These are phyloP conservation scores for Perdita meconis DNA, from an alignment of 2,888 invertebrate genomes.

Conservation along the genomic window DNA sequence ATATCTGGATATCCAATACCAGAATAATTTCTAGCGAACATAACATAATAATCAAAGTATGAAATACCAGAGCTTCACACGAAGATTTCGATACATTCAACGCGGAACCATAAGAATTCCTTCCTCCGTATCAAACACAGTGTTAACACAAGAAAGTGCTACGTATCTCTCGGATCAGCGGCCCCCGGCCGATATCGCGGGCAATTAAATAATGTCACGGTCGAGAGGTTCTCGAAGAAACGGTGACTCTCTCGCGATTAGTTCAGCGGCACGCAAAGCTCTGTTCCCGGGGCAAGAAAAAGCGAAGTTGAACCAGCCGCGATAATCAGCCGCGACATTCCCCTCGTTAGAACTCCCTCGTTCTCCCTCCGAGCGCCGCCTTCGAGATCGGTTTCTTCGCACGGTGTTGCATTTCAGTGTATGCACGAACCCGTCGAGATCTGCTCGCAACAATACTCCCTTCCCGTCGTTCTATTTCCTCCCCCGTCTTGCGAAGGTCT, in stretches of 20 bases:
- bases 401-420: conserved; percentile 40
- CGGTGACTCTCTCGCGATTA: neutral
- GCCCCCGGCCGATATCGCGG: neutral
- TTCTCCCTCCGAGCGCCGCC: neutral
- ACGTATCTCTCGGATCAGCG: neutral
- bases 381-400: conserved; percentile 17
- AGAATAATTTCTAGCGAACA: no score
- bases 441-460: conserved; percentile 31
- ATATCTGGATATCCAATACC: no score
- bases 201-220: neutral
- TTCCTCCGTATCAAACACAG: no score
- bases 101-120: no score
- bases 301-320: neutral
- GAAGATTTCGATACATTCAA: no score
- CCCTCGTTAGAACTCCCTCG: conserved; percentile 31
- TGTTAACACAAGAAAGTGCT: no score
- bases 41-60: no score
- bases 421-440: conserved; percentile 19
- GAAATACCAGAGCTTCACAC: no score
- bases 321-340: conserved; percentile 7
- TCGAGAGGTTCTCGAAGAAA: neutral
- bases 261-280: neutral
- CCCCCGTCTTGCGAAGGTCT: no score
- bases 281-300: neutral
- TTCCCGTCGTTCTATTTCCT: no score